These are phyloP conservation scores for Callopanchax toddi DNA, from an alignment of 2,113 vertebrate species.

Conservation along the genomic window DNA sequence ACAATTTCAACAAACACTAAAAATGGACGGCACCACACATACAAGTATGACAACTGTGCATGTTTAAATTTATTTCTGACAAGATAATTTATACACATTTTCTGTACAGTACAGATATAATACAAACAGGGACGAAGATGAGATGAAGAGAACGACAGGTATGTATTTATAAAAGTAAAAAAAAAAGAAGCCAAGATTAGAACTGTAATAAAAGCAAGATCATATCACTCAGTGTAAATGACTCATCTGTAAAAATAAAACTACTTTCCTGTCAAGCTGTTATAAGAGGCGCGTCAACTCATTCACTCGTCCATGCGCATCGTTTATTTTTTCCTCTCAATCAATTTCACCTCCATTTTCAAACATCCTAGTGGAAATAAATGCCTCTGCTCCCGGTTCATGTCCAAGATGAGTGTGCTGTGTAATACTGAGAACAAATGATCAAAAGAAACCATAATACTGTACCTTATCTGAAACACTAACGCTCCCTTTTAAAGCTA, in stretches of 20 bases:
- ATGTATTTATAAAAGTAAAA: slow-evolving; percentile 55
- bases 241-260: slow-evolving; percentile 32
- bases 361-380: slow-evolving; percentile 6
- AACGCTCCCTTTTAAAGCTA: slow-evolving; percentile 64
- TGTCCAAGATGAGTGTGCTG: slow-evolving; percentile 39
- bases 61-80: slow-evolving; percentile 71
- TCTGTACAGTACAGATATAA: slow-evolving; percentile 70
- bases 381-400: slow-evolving; percentile 16
- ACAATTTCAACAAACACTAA: slow-evolving; percentile 2
- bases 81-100: slow-evolving; percentile 65
- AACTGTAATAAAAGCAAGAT: slow-evolving; percentile 53
- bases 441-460: slow-evolving; percentile 60
- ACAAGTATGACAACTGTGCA: slow-evolving; percentile 39
- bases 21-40: slow-evolving; percentile 28
- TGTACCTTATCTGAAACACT: slow-evolving; percentile 62
- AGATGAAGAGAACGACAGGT: slow-evolving; percentile 45
- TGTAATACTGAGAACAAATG: slow-evolving; percentile 62
- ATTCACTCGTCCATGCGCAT: slow-evolving; percentile 18
- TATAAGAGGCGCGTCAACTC: slow-evolving; percentile 26
- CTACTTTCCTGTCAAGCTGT: slow-evolving; percentile 12
- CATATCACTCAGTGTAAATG: slow-evolving; percentile 45
- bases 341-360: neutral
- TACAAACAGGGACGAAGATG: slow-evolving; percentile 62
- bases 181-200: slow-evolving; percentile 38
- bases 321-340: slow-evolving; percentile 4